A percentile compares a stretch with the other conserved stretches of the same genome.
phyloP scores from a whole-genome alignment of 2,113 vertebrate genomes.

The Nyctereutes procyonoides region DNA sequence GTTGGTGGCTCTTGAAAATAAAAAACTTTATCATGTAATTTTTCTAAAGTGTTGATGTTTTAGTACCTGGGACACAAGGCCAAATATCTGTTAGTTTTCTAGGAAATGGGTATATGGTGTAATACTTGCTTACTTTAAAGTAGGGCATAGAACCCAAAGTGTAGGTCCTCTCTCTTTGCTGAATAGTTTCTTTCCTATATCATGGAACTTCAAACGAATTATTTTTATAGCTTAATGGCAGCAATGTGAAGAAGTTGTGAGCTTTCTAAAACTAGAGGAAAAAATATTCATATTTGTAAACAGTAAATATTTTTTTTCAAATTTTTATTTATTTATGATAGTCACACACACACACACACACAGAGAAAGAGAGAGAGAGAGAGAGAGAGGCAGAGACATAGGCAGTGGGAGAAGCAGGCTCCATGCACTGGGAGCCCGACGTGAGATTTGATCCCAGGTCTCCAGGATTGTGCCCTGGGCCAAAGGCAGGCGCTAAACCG shows the following conservation, averaged over 20 bases:
- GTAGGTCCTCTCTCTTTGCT: background rate
- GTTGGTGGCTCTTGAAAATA: conserved; percentile 2
- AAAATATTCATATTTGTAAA: background rate
- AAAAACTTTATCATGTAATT: conserved; percentile 1
- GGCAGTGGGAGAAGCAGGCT: no score
- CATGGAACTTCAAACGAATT: background rate
- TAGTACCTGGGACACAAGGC: background rate
- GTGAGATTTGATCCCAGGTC: no score
- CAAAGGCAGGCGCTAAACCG: no score
- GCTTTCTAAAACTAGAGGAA: background rate
- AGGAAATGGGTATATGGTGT: background rate
- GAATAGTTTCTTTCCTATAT: background rate
- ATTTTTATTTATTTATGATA: no score
- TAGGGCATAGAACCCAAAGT: background rate
- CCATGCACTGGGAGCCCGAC: no score
- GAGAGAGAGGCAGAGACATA: no score
- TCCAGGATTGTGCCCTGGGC: no score
- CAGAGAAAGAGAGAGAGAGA: no score
- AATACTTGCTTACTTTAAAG: background rate
- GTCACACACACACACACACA: no score
- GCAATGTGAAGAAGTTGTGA: background rate
- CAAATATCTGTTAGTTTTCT: background rate
- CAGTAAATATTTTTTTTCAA: background rate
- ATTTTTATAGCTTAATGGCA: background rate
- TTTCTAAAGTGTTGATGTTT: background rate